phyloP scores from a whole-genome alignment of 2,113 vertebrate species.

The Microcebus tavaratra region DNA sequence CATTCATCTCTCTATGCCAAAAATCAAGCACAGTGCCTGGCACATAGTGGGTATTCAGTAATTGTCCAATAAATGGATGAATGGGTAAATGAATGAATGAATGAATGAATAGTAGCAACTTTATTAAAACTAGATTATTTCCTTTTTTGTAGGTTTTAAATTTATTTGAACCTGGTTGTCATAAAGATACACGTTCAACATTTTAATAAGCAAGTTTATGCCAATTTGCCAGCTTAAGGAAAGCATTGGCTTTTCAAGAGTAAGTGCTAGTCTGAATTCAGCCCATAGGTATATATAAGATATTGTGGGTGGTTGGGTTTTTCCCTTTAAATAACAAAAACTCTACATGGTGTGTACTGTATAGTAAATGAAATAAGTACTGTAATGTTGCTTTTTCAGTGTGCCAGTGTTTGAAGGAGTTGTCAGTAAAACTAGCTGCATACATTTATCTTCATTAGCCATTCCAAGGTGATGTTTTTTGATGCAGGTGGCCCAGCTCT shows the following conservation, averaged over 20 bases:
- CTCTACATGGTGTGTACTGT: not conserved
- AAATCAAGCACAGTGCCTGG: not conserved
- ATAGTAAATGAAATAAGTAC: not conserved
- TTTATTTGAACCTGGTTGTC: conserved; percentile 32
- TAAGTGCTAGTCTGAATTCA: not conserved
- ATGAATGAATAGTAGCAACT: not conserved
- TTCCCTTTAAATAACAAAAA: not conserved
- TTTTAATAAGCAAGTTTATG: not conserved
- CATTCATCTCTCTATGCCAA: not conserved
- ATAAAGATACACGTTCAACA: not conserved
- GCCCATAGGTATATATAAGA: not conserved
- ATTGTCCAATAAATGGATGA: not conserved
- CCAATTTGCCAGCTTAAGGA: not conserved
- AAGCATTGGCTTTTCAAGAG: not conserved
- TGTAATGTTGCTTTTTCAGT: not conserved
- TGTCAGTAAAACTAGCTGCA: not conserved
- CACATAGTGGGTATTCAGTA: not conserved
- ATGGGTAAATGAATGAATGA: not conserved
- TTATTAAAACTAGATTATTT: not conserved
- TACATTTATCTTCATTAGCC: conserved; percentile 67
- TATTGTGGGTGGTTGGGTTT: not conserved
- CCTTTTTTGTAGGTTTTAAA: not conserved
- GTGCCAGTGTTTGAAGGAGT: not conserved
- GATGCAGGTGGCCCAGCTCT: conserved; percentile 46
- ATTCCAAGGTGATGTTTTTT: conserved; percentile 53